Evolutionary conservation across 2,797 vertebrate species (phyloP), one percentile per base, ranked within the genome.

Genomic region (Sylvia borin): DNA sequence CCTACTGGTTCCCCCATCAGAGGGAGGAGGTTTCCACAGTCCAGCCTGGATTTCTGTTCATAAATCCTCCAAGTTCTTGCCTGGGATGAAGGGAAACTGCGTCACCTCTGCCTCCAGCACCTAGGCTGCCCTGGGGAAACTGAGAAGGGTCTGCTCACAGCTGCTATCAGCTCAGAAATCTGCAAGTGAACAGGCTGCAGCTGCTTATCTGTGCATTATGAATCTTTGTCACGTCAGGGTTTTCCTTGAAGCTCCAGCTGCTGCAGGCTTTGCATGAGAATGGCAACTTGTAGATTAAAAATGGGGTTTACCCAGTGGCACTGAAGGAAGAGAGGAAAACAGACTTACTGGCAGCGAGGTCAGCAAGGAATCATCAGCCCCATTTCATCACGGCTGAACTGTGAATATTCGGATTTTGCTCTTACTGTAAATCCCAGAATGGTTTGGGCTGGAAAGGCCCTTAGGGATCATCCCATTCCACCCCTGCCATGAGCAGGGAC

Each of bases 161-260:
- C 89, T 84, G 54, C 89, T 96, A 95, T 95, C 93, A 83, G 76
- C n/a, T 36, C 15, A 19, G 26, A 92, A 70, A 96, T 96, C 95
- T 85, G 94, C 48, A 32, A 88, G 13, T 42, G 43, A 60, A 64
- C 75, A 86, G 83, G 34, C 70, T 95, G 85, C 87, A 68, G 24
- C 62, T 75, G 90, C 92, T 97, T 93, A 95, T 95, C 95, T 94
- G 85, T 1, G 13, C 15, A 13, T 17, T 5, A 3, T 19, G 48
- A 78, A 48, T 26, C 65, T 90, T n/a, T 64, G 54, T 72, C 94
- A 96, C 85, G 78, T 61, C 92, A 96, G 67, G 74, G 48, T 87
- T 94, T 96, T 79, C 89, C 96, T 85, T 6, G 55, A 70, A 78
- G 86, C 96, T 88, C 86, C 92, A 72, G 54, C 77, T 58, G 40